Base-by-base conservation (phyloP, 2,888 invertebrate species). In the Acronicta aceris region DNA sequence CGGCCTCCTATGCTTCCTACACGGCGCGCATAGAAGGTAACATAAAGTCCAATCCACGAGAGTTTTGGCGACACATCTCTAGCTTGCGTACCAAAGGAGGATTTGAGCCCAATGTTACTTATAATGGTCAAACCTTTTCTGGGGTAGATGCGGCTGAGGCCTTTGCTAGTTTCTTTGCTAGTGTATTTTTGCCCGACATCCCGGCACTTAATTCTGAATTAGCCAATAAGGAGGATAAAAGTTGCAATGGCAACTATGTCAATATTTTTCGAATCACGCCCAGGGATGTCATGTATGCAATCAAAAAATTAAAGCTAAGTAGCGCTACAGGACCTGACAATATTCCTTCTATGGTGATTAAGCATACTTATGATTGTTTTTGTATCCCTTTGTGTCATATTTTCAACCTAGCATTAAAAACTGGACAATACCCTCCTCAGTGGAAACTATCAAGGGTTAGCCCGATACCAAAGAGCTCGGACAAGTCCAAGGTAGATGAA, bases 11-110 rank as follows among this genome's bases (percentile, higher is more conserved):
- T 36, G 17, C 36, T 36, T 36, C 17, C 12, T 48, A 48, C 38
- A 33, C 17, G 13, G 8, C 12, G 5, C 17, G 12, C 7, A 48
- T 48, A 17, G 48, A 36, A 48, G 13, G 36, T 38, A 48, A 38
- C 17, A 48, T 48, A 48, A 21, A 48, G 15, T 30, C 36, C 7
- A 48, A 36, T 21, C 17, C 48, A 17, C 48, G 36, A 17, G 36
- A 48, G 17, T 48, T 48, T 38, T 48, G 48, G 48, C 16, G 16
- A 36, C 17, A 48, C 33, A 17, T 48, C 36, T 48, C 48, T 5
- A 36, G 48, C 36, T 36, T 48, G 13, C n/a, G n/a, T 30, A 30
- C 30, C 30, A 30, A 30, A 10, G 30, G 30, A 30, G 30, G 30
- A 30, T 30, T 30, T 30, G 48, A 48, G 33, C 47, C 47, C 27